Evolutionary conservation across 2,797 vertebrate species (phyloP), one percentile per base, ranked within the genome.

Genomic region (Syndactyla subalaris): DNA sequence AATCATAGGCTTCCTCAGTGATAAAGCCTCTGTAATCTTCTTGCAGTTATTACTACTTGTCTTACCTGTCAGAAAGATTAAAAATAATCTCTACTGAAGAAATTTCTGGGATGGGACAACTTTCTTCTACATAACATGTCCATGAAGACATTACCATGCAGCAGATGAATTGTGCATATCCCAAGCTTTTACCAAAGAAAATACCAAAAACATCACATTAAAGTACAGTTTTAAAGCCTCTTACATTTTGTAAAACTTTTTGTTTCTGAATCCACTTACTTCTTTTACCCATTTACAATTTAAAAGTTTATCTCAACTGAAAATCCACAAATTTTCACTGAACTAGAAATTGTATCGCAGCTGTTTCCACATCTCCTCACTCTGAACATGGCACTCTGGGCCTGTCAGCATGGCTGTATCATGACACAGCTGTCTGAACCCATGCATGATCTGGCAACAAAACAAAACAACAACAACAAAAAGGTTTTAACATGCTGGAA

Each of bases 1-100:
- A 48, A 43, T 20, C 26, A 30, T 22, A 70, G 21, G 14, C 11
- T 87, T 88, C 10, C 55, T 27, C 9, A 39, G 9, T 39, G 22
- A 58, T 32, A 93, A 86, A 81, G 8, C 20, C 43, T 66, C 43
- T 63, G 10, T 94, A 81, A 87, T 82, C 71, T 80, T 73, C 49
- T 78, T 79, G 39, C 45, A 73, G 27, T 55, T 89, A 22, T 81
- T 78, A 34, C 14, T 85, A 12, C 71, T 48, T 70, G 34, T 54
- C 89, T 39, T 76, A 54, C 6, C 9, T 5, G 2, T 71, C 66
- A 83, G 38, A 80, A 83, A 85, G 45, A 61, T 85, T 92, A 72
- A n/a, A 38, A 48, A 58, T 72, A 78, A 88, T 62, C 65, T 83
- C 65, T 83, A 48, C 23, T 48, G 48, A 8, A 48, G 34, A 88